phyloP scores from a whole-genome alignment of 2,113 vertebrate species.

The Pelusios castaneus region DNA sequence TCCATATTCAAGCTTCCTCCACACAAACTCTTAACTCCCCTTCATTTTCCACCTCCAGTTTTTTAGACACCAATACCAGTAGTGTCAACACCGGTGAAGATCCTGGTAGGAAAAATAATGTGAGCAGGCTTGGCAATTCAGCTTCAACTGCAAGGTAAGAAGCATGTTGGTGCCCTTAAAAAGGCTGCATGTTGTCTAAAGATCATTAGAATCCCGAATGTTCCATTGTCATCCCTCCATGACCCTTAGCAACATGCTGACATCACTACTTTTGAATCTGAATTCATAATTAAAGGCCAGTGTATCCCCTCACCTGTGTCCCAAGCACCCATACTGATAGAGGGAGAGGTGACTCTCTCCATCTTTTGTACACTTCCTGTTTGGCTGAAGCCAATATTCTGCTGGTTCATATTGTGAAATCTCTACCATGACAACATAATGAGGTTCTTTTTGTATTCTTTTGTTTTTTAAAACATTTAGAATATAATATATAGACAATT shows the following conservation, averaged over 20 bases:
- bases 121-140: not conserved
- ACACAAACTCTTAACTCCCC: not conserved
- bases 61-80: slow-evolving; percentile 21
- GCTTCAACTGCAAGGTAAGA: slow-evolving; percentile 43
- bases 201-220: not conserved
- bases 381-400: not conserved
- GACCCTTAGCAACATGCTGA: not conserved
- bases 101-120: not conserved
- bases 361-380: not conserved
- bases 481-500: not conserved
- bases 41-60: slow-evolving; percentile 35
- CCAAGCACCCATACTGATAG: not conserved
- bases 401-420: not conserved
- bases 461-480: not conserved
- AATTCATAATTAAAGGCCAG: not conserved
- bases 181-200: not conserved
- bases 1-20: not conserved
- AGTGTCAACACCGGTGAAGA: slow-evolving; percentile 18
- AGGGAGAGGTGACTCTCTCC: not conserved
- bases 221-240: not conserved
- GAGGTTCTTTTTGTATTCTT: not conserved
- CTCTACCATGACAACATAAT: not conserved
- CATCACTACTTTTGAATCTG: not conserved
- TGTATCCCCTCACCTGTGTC: not conserved
- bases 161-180: not conserved